phyloP scores from a whole-genome alignment of 2,888 invertebrate genomes.

The Amphimallon solstitiale region DNA sequence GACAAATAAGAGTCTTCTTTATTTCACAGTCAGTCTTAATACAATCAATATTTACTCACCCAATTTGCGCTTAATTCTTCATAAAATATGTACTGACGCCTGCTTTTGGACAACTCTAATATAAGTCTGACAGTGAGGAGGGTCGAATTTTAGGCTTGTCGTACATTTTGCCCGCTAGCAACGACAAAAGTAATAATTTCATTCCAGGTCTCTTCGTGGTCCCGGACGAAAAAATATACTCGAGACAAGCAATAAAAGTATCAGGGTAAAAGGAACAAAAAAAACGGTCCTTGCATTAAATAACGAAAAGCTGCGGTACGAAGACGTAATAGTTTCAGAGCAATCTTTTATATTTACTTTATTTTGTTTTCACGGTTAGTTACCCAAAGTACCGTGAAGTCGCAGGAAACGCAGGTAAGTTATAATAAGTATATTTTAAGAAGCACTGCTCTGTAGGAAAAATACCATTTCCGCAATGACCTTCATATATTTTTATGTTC shows the following conservation, averaged over 20 bases:
- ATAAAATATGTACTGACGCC: conserved; percentile 6
- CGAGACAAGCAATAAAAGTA: conserved; percentile 11
- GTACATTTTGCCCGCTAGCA: conserved; percentile 9
- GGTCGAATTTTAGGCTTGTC: background rate
- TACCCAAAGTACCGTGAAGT: conserved; percentile 6
- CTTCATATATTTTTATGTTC: too few species aligned
- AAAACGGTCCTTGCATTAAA: conserved; percentile 2
- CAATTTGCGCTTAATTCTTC: conserved; percentile 20
- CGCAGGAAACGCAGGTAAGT: background rate
- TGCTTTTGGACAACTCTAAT: conserved; percentile 10
- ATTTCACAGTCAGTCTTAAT: background rate
- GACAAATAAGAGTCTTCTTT: too few species aligned
- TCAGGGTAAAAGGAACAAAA: background rate
- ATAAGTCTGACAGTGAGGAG: conserved; percentile 19
- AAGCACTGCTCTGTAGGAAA: too few species aligned
- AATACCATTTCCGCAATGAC: too few species aligned
- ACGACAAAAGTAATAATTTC: conserved; percentile 27
- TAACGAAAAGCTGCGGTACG: conserved; percentile 5
- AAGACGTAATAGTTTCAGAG: conserved; percentile 5
- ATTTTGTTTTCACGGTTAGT: background rate
- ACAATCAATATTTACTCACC: conserved; percentile 18
- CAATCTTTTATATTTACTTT: conserved; percentile 6
- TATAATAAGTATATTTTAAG: too few species aligned
- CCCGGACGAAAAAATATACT: background rate
- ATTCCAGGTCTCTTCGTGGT: background rate